A percentile compares a stretch with the other conserved stretches of the same genome.
Evolutionary conservation across 2,888 invertebrate genomes (phyloP).

Genomic region (Atrina japonica): DNA sequence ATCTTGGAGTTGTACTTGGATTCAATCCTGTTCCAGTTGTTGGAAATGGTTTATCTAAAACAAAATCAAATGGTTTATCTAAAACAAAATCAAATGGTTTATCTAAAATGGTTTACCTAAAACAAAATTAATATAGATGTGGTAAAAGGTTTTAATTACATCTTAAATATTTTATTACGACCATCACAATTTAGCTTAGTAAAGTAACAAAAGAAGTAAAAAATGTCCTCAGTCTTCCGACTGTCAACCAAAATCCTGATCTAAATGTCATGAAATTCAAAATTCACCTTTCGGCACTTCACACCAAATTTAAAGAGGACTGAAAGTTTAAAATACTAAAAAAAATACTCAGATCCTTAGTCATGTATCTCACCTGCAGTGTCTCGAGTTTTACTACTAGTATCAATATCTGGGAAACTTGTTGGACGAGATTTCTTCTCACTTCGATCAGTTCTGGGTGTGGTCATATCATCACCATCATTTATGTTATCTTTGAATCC

Average conservation of each 20-base stretch:
- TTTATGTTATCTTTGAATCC: conserved; percentile 39
- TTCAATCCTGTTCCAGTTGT: conserved; percentile 55
- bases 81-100: conserved; percentile 41
- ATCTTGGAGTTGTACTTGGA: conserved; percentile 37
- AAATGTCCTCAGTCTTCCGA: too few relatives aligned
- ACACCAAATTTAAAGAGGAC: too few relatives aligned
- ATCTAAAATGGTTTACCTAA: conserved; percentile 32
- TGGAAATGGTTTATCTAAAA: conserved; percentile 51
- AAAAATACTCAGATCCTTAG: background rate
- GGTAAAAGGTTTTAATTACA: background rate
- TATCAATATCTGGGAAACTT: conserved; percentile 50
- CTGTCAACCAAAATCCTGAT: too few relatives aligned
- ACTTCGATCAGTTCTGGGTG: conserved; percentile 27
- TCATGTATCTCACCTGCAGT: background rate
- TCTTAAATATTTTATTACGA: too few relatives aligned
- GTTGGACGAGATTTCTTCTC: conserved; percentile 38
- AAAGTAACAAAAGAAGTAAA: too few relatives aligned
- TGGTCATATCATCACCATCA: conserved; percentile 5
- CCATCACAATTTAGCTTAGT: too few relatives aligned
- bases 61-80: conserved; percentile 45
- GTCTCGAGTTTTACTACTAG: conserved; percentile 31
- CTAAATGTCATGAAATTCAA: too few relatives aligned
- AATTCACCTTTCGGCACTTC: too few relatives aligned
- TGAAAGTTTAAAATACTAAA: too few relatives aligned
- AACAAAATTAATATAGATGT: conserved; percentile 20